Evolutionary conservation across 1,140 invertebrate species (phyloP).

Genomic region (Panulirus ornatus): DNA sequence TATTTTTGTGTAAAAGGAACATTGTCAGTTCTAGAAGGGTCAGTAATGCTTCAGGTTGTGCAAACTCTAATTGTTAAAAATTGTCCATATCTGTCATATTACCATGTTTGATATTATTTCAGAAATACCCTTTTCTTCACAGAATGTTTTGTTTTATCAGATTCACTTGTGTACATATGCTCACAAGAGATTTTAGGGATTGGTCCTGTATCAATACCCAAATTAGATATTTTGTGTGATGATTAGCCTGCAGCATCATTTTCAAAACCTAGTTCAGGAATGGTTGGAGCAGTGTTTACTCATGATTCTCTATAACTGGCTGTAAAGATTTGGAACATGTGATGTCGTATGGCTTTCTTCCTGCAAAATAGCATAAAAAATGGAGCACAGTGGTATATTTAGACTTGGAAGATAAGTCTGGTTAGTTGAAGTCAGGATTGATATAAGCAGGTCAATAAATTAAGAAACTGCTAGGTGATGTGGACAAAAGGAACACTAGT

Average conservation of each 20-base stretch:
- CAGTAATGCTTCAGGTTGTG: no score
- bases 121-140: no score
- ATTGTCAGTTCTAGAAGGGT: no score
- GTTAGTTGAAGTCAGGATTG: constrained; percentile 38
- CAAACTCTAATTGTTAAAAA: no score
- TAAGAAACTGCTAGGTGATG: constrained; percentile 3
- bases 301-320: constrained; percentile 40
- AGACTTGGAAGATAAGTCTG: constrained; percentile 44
- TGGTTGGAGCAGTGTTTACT: constrained; percentile 55
- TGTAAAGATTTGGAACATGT: constrained; percentile 58
- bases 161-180: constrained; percentile 19
- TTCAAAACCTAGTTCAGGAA: constrained; percentile 66
- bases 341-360: constrained; percentile 70
- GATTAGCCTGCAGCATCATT: constrained; percentile 72
- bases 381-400: constrained; percentile 63
- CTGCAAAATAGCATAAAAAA: constrained; percentile 69
- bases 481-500: constrained; percentile 15
- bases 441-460: constrained; percentile 16
- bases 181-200: constrained; percentile 54
- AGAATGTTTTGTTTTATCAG: no score
- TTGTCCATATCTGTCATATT: no score
- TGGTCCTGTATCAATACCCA: constrained; percentile 67
- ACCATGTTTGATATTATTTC: no score
- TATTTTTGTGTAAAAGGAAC: no score
- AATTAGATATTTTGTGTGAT: constrained; percentile 72